Evolutionary conservation across 1,140 invertebrate genomes (phyloP).

Genomic region (Wiebesia pumilae): DNA sequence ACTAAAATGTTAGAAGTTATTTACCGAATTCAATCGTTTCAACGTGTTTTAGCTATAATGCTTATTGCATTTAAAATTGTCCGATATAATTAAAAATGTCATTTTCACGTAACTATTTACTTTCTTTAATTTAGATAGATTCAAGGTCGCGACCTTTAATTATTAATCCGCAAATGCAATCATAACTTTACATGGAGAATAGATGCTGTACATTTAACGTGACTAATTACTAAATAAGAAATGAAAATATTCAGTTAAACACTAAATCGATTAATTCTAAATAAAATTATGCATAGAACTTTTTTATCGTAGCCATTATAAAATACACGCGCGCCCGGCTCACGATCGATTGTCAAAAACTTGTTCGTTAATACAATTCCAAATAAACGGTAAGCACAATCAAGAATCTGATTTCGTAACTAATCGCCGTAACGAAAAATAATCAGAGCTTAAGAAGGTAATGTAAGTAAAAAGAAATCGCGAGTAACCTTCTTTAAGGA

Average conservation of each 20-base stretch:
- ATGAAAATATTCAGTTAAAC: too few relatives aligned
- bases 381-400: too few relatives aligned
- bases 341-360: not conserved
- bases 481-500: not conserved
- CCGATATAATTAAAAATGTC: not conserved
- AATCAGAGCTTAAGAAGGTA: too few relatives aligned
- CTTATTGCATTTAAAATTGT: not conserved
- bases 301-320: too few relatives aligned
- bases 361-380: not conserved
- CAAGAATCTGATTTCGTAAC: not conserved
- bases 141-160: not conserved
- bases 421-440: not conserved
- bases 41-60: not conserved
- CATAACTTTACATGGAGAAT: not conserved
- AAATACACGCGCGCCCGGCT: too few relatives aligned
- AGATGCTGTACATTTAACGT: not conserved
- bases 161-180: not conserved
- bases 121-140: not conserved
- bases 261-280: not conserved
- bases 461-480: too few relatives aligned
- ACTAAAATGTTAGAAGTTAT: not conserved
- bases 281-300: too few relatives aligned
- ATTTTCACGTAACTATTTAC: not conserved
- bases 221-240: not conserved
- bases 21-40: not conserved